Evolutionary conservation across 2,113 vertebrate species (phyloP).

Genomic region (Erythrocercus mccallii): DNA sequence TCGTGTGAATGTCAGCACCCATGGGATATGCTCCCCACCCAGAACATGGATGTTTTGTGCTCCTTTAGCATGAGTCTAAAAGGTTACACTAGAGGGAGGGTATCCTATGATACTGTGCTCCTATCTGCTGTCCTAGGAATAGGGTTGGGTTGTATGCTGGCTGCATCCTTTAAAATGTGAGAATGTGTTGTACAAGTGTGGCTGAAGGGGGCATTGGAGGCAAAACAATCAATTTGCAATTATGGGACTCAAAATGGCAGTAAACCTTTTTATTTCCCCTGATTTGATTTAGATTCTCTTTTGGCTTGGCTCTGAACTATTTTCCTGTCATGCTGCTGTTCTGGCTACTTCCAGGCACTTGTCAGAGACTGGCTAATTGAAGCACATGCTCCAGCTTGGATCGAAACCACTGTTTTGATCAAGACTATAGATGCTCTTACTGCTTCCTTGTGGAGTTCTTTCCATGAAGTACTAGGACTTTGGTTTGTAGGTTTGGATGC

Average conservation of each 20-base stretch:
- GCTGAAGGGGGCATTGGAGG: background rate
- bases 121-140: background rate
- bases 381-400: background rate
- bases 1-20: background rate
- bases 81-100: background rate
- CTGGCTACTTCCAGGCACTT: background rate
- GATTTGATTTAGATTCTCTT: conserved; percentile 25
- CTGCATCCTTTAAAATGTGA: background rate
- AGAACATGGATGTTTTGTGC: background rate
- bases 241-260: conserved; percentile 1
- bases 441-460: background rate
- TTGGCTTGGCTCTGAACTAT: conserved; percentile 9
- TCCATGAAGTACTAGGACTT: background rate
- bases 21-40: background rate
- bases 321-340: background rate
- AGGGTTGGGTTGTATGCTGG: background rate
- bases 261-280: background rate
- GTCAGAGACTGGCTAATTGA: background rate
- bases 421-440: background rate
- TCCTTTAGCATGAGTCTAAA: background rate
- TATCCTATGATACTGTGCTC: background rate
- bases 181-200: background rate
- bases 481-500: background rate
- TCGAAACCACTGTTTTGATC: background rate
- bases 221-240: background rate